Evolutionary conservation across 2,888 invertebrate genomes (phyloP).

Genomic region (Ischnus inquisitorius): DNA sequence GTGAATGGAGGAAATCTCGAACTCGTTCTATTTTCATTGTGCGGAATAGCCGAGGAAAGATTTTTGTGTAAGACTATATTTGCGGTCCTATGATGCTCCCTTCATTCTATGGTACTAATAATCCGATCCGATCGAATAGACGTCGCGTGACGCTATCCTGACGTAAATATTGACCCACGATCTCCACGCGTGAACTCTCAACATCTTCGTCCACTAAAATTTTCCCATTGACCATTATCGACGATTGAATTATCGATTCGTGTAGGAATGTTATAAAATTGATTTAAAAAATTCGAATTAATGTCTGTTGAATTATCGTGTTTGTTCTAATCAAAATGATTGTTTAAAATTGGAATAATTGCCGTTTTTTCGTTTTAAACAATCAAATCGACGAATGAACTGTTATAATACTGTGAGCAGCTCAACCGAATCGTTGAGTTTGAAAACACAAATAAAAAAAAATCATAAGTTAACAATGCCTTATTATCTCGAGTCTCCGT

Average conservation of each 20-base stretch:
- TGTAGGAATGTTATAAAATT: too few relatives aligned
- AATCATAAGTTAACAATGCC: not conserved
- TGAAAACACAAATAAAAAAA: too few relatives aligned
- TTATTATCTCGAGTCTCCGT: slow-evolving; percentile 7
- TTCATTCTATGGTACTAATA: not conserved
- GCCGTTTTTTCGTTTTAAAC: too few relatives aligned
- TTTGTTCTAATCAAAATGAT: too few relatives aligned
- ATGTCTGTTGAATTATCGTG: too few relatives aligned
- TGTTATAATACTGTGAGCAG: too few relatives aligned
- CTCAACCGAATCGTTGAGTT: too few relatives aligned
- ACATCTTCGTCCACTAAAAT: not conserved
- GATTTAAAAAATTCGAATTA: too few relatives aligned
- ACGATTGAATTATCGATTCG: too few relatives aligned
- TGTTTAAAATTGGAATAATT: too few relatives aligned
- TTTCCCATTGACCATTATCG: not conserved
- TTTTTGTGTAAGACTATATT: slow-evolving; percentile 1
- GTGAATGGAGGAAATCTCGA: slow-evolving; percentile 28
- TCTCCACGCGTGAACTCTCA: not conserved
- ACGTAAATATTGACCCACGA: slow-evolving; percentile 21
- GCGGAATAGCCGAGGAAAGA: not conserved
- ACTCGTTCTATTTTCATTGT: slow-evolving; percentile 23
- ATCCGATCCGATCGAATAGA: slow-evolving; percentile 12
- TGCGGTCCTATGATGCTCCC: not conserved
- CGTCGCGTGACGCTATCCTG: not conserved
- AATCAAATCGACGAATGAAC: too few relatives aligned